Evolutionary conservation across 2,113 vertebrate genomes (phyloP), one percentile per base, ranked within the genome.

Genomic region (Corvus moneduloides): DNA sequence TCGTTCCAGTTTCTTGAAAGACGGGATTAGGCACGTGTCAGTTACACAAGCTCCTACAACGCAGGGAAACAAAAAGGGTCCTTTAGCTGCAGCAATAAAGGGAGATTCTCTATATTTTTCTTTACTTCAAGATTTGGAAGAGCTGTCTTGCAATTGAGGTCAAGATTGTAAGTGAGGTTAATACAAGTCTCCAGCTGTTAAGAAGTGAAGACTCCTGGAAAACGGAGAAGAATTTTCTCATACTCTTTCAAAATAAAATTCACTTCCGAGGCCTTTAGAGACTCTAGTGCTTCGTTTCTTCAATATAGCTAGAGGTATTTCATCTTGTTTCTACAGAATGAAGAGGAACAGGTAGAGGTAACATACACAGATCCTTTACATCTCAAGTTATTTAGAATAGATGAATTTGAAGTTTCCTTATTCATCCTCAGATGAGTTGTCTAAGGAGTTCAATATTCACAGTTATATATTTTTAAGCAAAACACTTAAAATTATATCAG

Each of bases 391-490:
- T 39, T 84, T 76, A 85, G 63, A 96, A 58, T 5, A 66, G 28
- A 89, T 69, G 43, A 83, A 93, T 95, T 69, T 85, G 78, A 91
- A 89, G 71, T 77, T 76, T 84, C 44, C 58, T 94, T 77, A 76
- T 62, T 91, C 76, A 87, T 39, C 51, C 91, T 84, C 77, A 67
- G 69, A 94, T 66, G 49, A 79, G 11, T 54, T 78, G 54, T 73
- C 84, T 66, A 76, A 69, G 58, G 46, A 94, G 71, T 76, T 89
- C 74, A 73, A 21, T 79, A 91, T 76, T 91, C 87, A 84, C 17
- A 91, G 84, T 63, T 89, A 87, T 51, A 62, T 87, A 93, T 93
- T 95, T 96, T 93, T 96, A 88, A 93, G 87, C 59, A 87, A 91
- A 96, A 83, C 14, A 58, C 37, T 93, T 92, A 80, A 89, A 91